Percentiles rank a stretch among this genome's conserved stretches.
These are phyloP conservation scores for Pipistrellus pygmaeus DNA, from an alignment of 2,797 vertebrate species.

Conservation along the genomic window DNA sequence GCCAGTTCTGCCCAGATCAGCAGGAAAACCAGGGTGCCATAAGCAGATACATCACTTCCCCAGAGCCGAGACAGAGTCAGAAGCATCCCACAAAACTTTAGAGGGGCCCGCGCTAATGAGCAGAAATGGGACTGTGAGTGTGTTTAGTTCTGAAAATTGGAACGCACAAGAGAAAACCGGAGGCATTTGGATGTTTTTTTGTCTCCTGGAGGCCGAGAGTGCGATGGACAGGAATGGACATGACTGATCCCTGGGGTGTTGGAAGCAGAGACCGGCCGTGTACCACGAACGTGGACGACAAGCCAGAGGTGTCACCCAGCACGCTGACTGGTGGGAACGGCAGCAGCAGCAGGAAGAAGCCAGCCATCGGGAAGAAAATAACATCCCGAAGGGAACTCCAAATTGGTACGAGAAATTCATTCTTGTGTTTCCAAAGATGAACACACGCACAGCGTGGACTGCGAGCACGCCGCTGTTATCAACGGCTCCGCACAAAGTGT, in stretches of 20 bases:
- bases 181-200: background rate
- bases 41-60: rapidly evolving
- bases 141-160: background rate
- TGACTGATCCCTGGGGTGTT: background rate
- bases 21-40: rapidly evolving
- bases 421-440: conserved; percentile 48
- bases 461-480: conserved; percentile 64
- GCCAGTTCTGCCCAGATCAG: background rate
- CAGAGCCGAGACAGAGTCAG: background rate
- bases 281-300: rapidly evolving
- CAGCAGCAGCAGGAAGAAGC: background rate
- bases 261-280: background rate
- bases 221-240: rapidly evolving
- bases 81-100: no score
- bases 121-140: background rate
- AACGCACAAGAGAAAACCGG: background rate
- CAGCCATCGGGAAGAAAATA: conserved; percentile 10
- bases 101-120: rapidly evolving
- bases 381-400: conserved; percentile 36
- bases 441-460: conserved; percentile 56
- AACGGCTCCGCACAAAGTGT: conserved; percentile 45
- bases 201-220: background rate
- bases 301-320: background rate
- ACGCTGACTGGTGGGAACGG: rapidly evolving
- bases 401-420: conserved; percentile 48